A percentile compares a stretch with the other conserved stretches of the same genome.
These are phyloP conservation scores for Nipponacmea schrenckii DNA, from an alignment of 2,888 invertebrate genomes.

Conservation along the genomic window DNA sequence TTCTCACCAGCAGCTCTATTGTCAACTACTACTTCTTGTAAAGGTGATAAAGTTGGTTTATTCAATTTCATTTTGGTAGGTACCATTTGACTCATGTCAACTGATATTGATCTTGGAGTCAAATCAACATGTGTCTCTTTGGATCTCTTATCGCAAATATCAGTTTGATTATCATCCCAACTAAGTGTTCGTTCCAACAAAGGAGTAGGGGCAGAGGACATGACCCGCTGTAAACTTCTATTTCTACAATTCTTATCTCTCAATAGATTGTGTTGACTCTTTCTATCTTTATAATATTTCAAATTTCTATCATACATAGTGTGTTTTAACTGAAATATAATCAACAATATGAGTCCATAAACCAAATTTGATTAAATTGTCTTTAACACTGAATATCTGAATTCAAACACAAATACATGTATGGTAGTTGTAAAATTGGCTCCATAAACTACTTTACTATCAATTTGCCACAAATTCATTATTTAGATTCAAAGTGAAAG, in stretches of 20 bases:
- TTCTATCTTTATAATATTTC: background rate
- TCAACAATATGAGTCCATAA: too few relatives aligned
- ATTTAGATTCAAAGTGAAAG: too few relatives aligned
- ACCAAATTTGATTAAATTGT: background rate
- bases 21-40: background rate
- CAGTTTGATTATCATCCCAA: constrained; percentile 10
- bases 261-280: background rate
- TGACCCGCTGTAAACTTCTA: constrained; percentile 8
- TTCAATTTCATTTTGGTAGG: background rate
- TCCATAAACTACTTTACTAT: background rate
- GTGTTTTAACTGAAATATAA: constrained; percentile 17
- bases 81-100: constrained; percentile 12
- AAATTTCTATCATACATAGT: constrained; percentile 16
- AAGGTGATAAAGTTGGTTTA: background rate
- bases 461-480: background rate
- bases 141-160: constrained; percentile 3
- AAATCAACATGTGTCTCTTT: background rate
- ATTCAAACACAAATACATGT: too few relatives aligned
- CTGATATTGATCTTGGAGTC: background rate
- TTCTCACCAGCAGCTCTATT: background rate
- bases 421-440: background rate
- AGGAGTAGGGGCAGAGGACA: background rate
- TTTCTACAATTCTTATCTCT: constrained; percentile 7
- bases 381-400: too few relatives aligned
- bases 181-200: background rate